Conservation (phyloP, 2,113 vertebrate genomes). For the Takifugu flavidus region DNA sequence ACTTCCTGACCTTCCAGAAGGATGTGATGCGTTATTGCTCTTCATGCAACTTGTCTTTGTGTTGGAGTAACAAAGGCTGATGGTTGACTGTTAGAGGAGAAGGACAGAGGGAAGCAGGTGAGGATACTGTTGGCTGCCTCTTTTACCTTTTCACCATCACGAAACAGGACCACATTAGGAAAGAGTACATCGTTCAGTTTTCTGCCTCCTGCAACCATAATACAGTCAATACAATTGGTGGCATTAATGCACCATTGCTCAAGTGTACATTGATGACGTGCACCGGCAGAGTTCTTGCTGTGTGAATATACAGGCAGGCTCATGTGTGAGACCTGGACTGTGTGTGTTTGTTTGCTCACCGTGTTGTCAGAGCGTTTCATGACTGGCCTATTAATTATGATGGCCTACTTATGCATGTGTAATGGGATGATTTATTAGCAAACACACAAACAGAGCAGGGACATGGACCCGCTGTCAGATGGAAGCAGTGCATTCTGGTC, state of each 20-base stretch:
- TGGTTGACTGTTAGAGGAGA: slow-evolving; percentile 15
- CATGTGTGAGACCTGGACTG: slow-evolving; percentile 18
- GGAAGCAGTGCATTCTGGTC: slow-evolving; percentile 39
- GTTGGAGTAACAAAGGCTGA: slow-evolving; percentile 31
- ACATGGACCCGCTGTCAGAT: slow-evolving; percentile 60
- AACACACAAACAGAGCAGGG: slow-evolving; percentile 73
- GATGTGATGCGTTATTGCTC: slow-evolving; percentile 59
- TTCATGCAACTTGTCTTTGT: slow-evolving; percentile 62
- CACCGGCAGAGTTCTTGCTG: not conserved
- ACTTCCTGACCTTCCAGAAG: slow-evolving; percentile 55
- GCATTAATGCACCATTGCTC: not conserved
- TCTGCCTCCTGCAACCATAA: no score
- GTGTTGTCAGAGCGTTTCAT: slow-evolving; percentile 74
- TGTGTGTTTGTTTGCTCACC: slow-evolving; percentile 46
- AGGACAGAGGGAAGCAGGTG: slow-evolving; percentile 4
- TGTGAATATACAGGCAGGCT: slow-evolving; percentile 2
- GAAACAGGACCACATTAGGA: no score
- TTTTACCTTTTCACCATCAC: not conserved
- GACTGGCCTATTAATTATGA: slow-evolving; percentile 81
- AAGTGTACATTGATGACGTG: not conserved
- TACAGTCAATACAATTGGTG: no score
- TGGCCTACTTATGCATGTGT: slow-evolving; percentile 81
- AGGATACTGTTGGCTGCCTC: slow-evolving; percentile 1
- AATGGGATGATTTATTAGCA: slow-evolving; percentile 81
- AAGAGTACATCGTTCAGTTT: no score